Conservation (phyloP, 2,113 vertebrate genomes). For the Orientallactaga bullata region DNA sequence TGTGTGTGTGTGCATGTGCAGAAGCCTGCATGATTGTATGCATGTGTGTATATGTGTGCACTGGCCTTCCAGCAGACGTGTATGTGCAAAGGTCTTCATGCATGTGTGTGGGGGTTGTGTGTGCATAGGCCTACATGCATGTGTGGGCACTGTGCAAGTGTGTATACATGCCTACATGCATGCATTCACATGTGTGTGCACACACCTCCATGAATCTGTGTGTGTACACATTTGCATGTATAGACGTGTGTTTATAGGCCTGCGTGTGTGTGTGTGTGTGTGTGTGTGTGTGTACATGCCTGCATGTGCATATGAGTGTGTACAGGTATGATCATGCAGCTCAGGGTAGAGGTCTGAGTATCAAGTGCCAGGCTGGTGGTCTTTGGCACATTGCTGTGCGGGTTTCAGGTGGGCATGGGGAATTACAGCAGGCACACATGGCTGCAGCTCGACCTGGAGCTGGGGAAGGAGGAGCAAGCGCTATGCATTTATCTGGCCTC, state of each 20-base stretch:
- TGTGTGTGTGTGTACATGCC: too few relatives aligned
- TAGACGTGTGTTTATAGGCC: too few relatives aligned
- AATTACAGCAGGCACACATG: accelerated
- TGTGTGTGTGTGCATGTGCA: neutral
- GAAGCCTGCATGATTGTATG: too few relatives aligned
- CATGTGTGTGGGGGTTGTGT: neutral
- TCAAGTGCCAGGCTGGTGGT: neutral
- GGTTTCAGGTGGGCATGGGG: neutral
- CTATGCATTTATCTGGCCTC: neutral
- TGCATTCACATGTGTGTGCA: too few relatives aligned
- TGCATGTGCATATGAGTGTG: too few relatives aligned
- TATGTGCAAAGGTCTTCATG: neutral
- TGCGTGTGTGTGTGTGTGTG: too few relatives aligned
- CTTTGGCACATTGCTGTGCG: neutral
- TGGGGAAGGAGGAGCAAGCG: neutral
- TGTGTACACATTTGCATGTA: too few relatives aligned
- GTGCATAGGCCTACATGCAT: neutral
- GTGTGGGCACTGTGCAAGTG: neutral
- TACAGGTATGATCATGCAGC: accelerated
- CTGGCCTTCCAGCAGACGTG: neutral
- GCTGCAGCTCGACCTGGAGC: neutral
- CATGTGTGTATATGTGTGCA: neutral
- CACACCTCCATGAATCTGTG: too few relatives aligned
- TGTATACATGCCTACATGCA: neutral
- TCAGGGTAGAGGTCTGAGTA: neutral